Evolutionary conservation across 1,140 invertebrate genomes (phyloP).

Genomic region (Ganaspis sp.): DNA sequence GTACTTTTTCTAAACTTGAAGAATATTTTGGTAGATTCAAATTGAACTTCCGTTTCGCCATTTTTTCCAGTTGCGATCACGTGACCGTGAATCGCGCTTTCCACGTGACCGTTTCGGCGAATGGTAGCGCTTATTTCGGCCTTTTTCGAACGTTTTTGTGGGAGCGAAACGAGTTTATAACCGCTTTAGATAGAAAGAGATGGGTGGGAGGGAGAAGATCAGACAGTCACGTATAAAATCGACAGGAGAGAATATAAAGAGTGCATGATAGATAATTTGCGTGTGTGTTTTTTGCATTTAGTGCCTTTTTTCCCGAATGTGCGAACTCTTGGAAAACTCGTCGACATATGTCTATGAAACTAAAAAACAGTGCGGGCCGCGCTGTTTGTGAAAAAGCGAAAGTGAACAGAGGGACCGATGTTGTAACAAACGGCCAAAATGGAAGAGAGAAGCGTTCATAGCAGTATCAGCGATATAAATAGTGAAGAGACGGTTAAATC

Average conservation of each 20-base stretch:
- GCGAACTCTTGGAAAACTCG: neutral
- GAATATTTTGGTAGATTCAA: neutral
- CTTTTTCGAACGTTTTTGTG: constrained; percentile 31
- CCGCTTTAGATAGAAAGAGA: neutral
- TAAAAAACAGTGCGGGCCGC: constrained; percentile 6
- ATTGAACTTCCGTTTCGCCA: neutral
- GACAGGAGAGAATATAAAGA: neutral
- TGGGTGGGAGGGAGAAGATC: constrained; percentile 14
- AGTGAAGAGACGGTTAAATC: constrained; percentile 71
- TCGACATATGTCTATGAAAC: constrained; percentile 8
- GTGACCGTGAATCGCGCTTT: neutral
- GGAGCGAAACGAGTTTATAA: neutral
- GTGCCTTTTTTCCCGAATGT: neutral
- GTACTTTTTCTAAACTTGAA: too few species aligned
- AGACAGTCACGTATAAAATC: constrained; percentile 26
- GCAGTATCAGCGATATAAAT: constrained; percentile 76
- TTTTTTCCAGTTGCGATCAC: neutral
- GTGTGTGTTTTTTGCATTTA: constrained; percentile 31
- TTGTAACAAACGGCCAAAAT: constrained; percentile 74
- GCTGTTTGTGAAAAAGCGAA: constrained; percentile 22
- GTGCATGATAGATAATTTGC: constrained; percentile 40
- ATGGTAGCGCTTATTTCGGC: constrained; percentile 1
- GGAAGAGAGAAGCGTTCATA: constrained; percentile 74
- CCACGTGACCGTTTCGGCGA: constrained; percentile 12
- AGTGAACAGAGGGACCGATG: constrained; percentile 58